Percentiles rank a stretch among this genome's conserved stretches.
phyloP scores from a whole-genome alignment of 2,113 vertebrate genomes.

The Coregonus clupeaformis region DNA sequence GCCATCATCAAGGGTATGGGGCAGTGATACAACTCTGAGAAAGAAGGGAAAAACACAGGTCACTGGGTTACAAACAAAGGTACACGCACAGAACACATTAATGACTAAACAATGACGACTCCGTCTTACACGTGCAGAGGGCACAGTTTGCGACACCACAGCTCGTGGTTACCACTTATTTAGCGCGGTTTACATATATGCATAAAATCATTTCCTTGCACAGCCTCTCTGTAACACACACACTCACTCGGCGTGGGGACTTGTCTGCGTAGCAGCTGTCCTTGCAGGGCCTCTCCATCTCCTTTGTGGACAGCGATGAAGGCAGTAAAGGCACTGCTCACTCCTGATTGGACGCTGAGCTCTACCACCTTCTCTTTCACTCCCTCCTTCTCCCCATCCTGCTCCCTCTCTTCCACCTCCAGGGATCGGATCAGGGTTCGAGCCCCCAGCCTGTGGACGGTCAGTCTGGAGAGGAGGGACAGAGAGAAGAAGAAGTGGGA shows the following conservation, averaged over 20 bases:
- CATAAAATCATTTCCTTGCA: no score
- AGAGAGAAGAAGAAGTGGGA: neutral
- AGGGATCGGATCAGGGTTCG: conserved; percentile 70
- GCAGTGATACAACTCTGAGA: no score
- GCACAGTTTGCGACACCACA: no score
- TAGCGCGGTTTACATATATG: no score
- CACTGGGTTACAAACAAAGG: no score
- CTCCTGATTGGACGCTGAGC: conserved; percentile 74
- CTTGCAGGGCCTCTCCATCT: conserved; percentile 52
- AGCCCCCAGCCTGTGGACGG: conserved; percentile 77
- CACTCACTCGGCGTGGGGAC: conserved; percentile 54
- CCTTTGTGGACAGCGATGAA: conserved; percentile 75
- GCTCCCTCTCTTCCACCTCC: conserved; percentile 52
- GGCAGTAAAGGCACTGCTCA: conserved; percentile 78
- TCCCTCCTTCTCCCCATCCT: conserved; percentile 1
- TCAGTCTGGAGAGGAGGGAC: conserved; percentile 59
- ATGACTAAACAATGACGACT: no score
- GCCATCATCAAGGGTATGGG: accelerated
- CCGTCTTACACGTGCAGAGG: no score
- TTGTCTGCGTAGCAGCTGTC: conserved; percentile 59
- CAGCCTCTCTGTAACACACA: neutral
- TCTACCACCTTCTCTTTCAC: conserved; percentile 66
- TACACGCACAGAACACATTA: no score
- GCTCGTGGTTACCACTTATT: no score
- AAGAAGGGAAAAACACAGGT: no score